Percentiles rank a stretch among this genome's conserved stretches.
Evolutionary conservation across 2,113 vertebrate species (phyloP).

Genomic region (Oenanthe oenanthe): DNA sequence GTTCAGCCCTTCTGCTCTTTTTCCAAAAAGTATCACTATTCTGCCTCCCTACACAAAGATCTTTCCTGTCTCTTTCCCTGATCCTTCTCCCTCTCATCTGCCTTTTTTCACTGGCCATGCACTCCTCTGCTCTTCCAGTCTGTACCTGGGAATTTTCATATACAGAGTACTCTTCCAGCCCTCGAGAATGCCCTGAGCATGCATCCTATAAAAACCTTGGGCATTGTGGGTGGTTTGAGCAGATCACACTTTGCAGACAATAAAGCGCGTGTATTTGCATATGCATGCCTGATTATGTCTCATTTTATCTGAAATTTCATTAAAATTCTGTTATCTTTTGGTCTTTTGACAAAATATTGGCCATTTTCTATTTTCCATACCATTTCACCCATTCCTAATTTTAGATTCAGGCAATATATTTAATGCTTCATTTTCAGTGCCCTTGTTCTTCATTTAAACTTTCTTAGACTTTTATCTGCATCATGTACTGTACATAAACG

Average conservation of each 20-base stretch:
- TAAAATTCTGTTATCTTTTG: slow-evolving; percentile 30
- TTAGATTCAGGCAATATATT: slow-evolving; percentile 61
- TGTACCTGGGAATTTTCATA: background rate
- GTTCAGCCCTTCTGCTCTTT: background rate
- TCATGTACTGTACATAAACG: slow-evolving; percentile 68
- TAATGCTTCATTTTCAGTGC: slow-evolving; percentile 53
- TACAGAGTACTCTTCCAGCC: background rate
- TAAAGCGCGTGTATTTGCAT: background rate
- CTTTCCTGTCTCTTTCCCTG: background rate
- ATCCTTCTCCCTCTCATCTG: background rate
- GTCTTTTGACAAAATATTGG: slow-evolving; percentile 27
- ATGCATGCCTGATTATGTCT: background rate
- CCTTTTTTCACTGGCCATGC: background rate
- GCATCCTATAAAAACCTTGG: background rate
- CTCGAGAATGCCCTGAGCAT: background rate
- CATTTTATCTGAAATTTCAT: slow-evolving; percentile 39
- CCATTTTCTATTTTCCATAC: slow-evolving; percentile 60
- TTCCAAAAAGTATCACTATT: background rate
- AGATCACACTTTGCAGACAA: background rate
- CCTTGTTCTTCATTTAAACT: slow-evolving; percentile 60
- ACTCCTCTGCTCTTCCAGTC: background rate
- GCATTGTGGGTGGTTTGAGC: background rate
- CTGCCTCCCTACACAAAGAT: background rate
- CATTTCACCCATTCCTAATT: slow-evolving; percentile 57
- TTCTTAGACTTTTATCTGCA: slow-evolving; percentile 67